phyloP scores from a whole-genome alignment of 2,797 vertebrate genomes.

The Apodemus agrarius region DNA sequence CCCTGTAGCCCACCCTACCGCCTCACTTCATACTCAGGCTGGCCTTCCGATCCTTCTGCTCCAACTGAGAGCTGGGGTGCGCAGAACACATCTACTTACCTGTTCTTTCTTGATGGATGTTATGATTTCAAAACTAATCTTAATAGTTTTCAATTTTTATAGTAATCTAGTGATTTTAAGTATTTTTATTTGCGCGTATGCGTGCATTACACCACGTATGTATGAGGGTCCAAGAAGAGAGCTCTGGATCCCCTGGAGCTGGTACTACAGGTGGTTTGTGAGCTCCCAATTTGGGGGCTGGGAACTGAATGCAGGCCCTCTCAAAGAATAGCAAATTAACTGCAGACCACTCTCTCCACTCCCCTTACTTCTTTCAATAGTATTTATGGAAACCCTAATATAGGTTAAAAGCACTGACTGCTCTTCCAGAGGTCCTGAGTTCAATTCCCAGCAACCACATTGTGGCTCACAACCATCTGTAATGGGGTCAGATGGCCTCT shows the following conservation, averaged over 20 bases:
- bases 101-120: slow-evolving; percentile 9
- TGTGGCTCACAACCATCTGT: no score
- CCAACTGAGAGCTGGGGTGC: neutral
- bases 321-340: neutral
- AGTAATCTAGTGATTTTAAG: neutral
- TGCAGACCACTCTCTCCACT: no score
- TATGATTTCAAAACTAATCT: slow-evolving; percentile 30
- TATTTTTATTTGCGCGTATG: neutral
- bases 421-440: no score
- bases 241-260: neutral
- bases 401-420: no score
- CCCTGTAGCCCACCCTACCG: neutral
- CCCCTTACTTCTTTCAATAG: neutral
- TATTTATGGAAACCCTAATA: slow-evolving; percentile 26
- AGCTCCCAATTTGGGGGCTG: neutral
- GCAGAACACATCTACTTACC: neutral
- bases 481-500: no score
- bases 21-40: neutral
- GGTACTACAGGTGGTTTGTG: neutral
- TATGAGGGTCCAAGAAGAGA: neutral
- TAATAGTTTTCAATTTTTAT: slow-evolving; percentile 38
- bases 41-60: neutral
- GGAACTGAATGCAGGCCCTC: neutral
- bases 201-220: neutral
- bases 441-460: no score